These are phyloP conservation scores for Proisotoma minuta DNA, from an alignment of 2,888 invertebrate species.

Conservation along the genomic window DNA sequence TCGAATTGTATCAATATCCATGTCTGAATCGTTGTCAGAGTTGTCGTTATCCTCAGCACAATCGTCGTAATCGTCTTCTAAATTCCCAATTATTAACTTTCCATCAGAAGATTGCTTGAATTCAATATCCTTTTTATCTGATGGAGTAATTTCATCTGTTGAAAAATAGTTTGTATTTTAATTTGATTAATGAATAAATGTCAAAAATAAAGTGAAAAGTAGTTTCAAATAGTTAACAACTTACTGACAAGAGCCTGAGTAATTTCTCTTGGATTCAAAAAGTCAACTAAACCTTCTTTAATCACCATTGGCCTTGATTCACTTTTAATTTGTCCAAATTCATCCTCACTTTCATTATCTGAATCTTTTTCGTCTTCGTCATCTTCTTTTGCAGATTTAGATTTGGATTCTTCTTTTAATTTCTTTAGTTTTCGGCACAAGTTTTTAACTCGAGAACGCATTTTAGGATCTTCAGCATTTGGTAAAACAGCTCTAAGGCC, in stretches of 20 bases:
- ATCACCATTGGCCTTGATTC: conserved; percentile 36
- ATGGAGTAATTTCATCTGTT: conserved; percentile 33
- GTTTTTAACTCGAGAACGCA: conserved; percentile 41
- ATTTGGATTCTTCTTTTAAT: conserved; percentile 22
- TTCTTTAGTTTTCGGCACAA: conserved; percentile 43
- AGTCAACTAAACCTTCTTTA: conserved; percentile 45
- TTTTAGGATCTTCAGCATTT: conserved; percentile 38
- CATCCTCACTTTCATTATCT: conserved; percentile 30
- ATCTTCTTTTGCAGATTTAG: conserved; percentile 11
- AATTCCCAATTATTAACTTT: conserved; percentile 40
- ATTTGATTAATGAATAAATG: conserved; percentile 1
- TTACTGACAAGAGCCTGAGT: conserved; percentile 45
- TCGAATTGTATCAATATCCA: conserved; percentile 1
- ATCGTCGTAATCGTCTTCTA: conserved; percentile 24
- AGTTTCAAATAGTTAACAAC: conserved; percentile 15
- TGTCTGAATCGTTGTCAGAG: conserved; percentile 9
- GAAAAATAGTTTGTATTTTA: conserved; percentile 1
- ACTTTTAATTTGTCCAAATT: conserved; percentile 29
- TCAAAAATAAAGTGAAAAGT: neutral
- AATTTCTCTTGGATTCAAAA: conserved; percentile 40
- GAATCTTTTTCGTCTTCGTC: conserved; percentile 21
- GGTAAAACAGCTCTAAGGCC: conserved; percentile 43
- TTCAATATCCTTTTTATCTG: conserved; percentile 26
- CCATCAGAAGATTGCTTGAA: conserved; percentile 44
- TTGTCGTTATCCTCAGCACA: conserved; percentile 14